Conservation (phyloP, 2,888 invertebrate genomes). For the Achlya flavicornis region DNA sequence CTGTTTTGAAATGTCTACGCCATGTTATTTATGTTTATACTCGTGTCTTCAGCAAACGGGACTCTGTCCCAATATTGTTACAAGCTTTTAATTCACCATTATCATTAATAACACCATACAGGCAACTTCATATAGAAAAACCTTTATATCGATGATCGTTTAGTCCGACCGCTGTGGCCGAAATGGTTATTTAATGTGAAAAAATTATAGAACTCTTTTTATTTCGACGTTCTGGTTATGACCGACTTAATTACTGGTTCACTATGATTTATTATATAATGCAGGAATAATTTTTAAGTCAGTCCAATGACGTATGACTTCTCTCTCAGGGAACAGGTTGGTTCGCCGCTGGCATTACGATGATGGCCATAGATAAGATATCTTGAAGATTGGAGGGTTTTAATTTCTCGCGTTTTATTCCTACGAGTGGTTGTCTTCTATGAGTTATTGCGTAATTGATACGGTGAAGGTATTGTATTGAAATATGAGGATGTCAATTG, state of each 20-base stretch:
- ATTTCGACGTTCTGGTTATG: conserved; percentile 76
- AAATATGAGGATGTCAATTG: neutral
- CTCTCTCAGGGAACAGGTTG: conserved; percentile 69
- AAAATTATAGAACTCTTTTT: conserved; percentile 78
- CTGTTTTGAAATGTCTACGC: neutral
- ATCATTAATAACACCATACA: conserved; percentile 9
- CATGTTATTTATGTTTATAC: neutral
- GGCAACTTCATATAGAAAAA: neutral
- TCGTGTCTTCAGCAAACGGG: neutral
- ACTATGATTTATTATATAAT: conserved; percentile 83
- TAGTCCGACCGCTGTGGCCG: conserved; percentile 48
- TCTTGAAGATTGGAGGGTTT: conserved; percentile 3
- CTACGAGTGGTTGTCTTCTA: neutral
- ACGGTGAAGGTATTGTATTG: conserved; percentile 1
- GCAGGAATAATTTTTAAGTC: conserved; percentile 77
- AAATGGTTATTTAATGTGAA: conserved; percentile 82
- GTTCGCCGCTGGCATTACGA: conserved; percentile 73
- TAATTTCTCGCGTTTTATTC: conserved; percentile 3
- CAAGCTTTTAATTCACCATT: conserved; percentile 22
- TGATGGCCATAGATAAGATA: conserved; percentile 28
- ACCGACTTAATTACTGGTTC: conserved; percentile 83
- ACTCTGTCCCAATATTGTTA: conserved; percentile 39
- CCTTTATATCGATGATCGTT: conserved; percentile 19
- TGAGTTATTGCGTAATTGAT: conserved; percentile 7
- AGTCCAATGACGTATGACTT: conserved; percentile 78